Conservation (phyloP, 2,113 vertebrate species). For the Tragulus kanchil region DNA sequence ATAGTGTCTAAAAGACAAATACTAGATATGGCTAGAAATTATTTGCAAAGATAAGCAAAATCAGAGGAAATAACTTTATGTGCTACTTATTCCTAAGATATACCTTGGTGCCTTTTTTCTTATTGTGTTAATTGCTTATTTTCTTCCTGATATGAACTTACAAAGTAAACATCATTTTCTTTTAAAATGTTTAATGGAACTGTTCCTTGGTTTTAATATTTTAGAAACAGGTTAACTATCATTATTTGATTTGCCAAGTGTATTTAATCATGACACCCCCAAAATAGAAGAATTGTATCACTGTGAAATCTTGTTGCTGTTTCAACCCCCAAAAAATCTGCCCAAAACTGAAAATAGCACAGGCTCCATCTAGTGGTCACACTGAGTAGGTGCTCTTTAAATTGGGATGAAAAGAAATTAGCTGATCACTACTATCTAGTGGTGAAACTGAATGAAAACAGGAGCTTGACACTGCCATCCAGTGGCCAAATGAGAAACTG, state of each 20-base stretch:
- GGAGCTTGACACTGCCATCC: constrained; percentile 42
- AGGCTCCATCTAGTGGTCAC: constrained; percentile 77
- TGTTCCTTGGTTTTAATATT: background rate
- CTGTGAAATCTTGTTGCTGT: constrained; percentile 63
- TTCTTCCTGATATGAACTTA: background rate
- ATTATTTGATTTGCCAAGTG: background rate
- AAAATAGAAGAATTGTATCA: background rate
- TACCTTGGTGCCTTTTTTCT: background rate
- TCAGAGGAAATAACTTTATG: background rate
- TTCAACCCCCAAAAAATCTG: background rate
- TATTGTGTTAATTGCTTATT: background rate
- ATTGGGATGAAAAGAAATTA: background rate
- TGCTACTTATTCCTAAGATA: background rate
- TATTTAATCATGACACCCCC: background rate
- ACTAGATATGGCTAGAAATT: background rate
- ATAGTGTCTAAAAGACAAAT: background rate
- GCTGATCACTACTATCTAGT: background rate
- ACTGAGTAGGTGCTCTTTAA: constrained; percentile 19
- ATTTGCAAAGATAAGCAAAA: background rate
- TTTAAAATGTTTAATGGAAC: constrained; percentile 9
- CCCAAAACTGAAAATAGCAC: constrained; percentile 57
- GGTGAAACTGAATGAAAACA: background rate
- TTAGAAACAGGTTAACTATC: background rate
- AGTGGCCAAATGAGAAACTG: constrained; percentile 55
- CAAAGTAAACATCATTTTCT: background rate